Evolutionary conservation across 2,888 invertebrate species (phyloP), one percentile per base, ranked within the genome.

Genomic region (Anoncus sp.): DNA sequence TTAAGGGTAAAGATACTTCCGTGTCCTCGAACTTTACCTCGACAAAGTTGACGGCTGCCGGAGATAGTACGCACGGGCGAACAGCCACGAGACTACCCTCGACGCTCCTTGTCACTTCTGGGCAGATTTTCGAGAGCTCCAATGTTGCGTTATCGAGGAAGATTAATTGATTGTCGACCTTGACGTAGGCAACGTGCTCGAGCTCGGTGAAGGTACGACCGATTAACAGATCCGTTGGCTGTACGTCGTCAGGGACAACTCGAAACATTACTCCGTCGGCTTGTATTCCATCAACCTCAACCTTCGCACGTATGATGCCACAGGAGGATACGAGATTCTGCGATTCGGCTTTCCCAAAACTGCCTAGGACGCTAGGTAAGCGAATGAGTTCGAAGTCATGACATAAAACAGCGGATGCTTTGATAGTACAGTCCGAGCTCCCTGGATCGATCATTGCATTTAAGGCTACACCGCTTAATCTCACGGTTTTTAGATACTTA

Each of bases 201-300:
- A 43, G 24, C 35, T 60, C 43, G 43, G 60, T 60, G 60, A 60
- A 82, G 1, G 81, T 80, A 14, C 84, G 74, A 9, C 85, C 83
- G 5, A 85, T 77, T 31, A 84, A 74, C n/a, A 85, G 18, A 24
- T 83, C 83, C 3, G 75, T 62, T 4, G 77, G 70, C 60, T 85
- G 83, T 6, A 75, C 80, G 24, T 82, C 63, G 60, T 85, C 83
- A 9, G 83, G 82, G 22, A 85, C 84, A 4, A 85, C 71, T 49
- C 82, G 62, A 10, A 85, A 45, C 3, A 62, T 47, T 2, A 85
- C 77, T 6, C 77, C 20, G 73, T 81, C n/a, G 2, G 10, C 4
- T 14, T 38, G 10, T n/a, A 80, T 79, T 6, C 71, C 76, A 55
- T 84, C 83, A 1, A 83, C 71, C 20, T 65, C 31, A 2, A 83